Conservation (phyloP, 35 echinoderm and acorn worm species). For the Eucidaris tribuloides region DNA sequence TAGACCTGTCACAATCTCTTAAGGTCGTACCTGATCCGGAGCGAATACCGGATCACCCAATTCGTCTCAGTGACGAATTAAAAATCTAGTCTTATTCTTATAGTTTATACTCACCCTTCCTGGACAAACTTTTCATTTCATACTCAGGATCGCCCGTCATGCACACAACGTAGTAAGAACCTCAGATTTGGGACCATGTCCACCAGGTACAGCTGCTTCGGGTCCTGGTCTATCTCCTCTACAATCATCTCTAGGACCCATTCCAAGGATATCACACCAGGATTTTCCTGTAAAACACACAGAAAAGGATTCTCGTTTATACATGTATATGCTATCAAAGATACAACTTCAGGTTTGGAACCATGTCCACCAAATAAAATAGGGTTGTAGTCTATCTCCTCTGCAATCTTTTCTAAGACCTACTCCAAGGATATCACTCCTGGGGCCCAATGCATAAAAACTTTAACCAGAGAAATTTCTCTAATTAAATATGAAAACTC, state of each 20-base stretch:
- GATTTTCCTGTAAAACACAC: slow-evolving; percentile 79
- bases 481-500: no score
- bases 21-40: no score
- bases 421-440: slow-evolving; percentile 71
- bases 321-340: no score
- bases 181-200: slow-evolving; percentile 92
- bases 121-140: slow-evolving; percentile 73
- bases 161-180: slow-evolving; percentile 80
- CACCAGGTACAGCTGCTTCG: slow-evolving; percentile 68
- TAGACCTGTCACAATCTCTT: no score
- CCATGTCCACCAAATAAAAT: slow-evolving; percentile 78
- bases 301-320: no score
- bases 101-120: no score
- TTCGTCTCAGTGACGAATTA: no score
- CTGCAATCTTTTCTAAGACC: slow-evolving; percentile 68
- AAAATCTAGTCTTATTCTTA: no score
- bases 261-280: slow-evolving; percentile 62
- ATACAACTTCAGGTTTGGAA: slow-evolving; percentile 85
- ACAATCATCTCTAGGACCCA: slow-evolving; percentile 79
- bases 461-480: no score
- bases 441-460: no score
- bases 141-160: slow-evolving; percentile 74
- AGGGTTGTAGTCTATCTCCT: slow-evolving; percentile 75
- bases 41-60: no score
- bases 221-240: slow-evolving; percentile 71